Evolutionary conservation across 1,140 invertebrate genomes (phyloP).

Genomic region (Drosophila aff.): DNA sequence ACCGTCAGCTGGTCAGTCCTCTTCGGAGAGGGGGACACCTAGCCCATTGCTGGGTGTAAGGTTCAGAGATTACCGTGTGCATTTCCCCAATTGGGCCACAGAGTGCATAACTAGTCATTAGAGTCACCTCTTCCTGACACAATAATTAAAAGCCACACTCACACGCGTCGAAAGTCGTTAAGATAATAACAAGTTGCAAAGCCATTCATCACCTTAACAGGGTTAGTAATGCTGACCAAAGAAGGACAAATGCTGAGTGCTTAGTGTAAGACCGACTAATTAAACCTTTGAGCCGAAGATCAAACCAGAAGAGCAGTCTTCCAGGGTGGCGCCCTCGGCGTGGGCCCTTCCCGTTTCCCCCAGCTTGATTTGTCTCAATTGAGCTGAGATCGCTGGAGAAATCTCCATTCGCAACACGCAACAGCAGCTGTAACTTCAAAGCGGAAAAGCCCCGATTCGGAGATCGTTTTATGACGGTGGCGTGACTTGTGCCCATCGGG

Average conservation of each 20-base stretch:
- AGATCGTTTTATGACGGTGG: conserved; percentile 67
- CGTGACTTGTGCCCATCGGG: conserved; percentile 75
- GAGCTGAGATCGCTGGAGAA: conserved; percentile 49
- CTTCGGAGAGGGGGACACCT: neutral
- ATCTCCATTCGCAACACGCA: conserved; percentile 49
- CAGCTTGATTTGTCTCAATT: conserved; percentile 77
- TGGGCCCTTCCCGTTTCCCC: conserved; percentile 13
- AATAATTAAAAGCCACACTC: conserved; percentile 43
- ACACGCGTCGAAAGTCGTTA: conserved; percentile 48
- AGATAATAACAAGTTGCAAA: conserved; percentile 60
- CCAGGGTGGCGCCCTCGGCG: conserved; percentile 23
- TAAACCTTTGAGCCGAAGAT: conserved; percentile 5
- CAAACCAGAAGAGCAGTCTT: conserved; percentile 11
- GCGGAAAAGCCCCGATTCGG: conserved; percentile 43
- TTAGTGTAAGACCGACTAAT: neutral
- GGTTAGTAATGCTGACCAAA: conserved; percentile 61
- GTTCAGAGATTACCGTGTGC: conserved; percentile 67
- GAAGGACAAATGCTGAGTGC: neutral
- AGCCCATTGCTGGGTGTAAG: no score
- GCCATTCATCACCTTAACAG: conserved; percentile 53
- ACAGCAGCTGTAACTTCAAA: conserved; percentile 48
- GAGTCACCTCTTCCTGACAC: conserved; percentile 49
- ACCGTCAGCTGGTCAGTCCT: conserved; percentile 57
- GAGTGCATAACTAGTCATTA: conserved; percentile 64
- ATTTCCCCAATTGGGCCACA: conserved; percentile 30